These are phyloP conservation scores for Serilophus lunatus DNA, from an alignment of 2,113 vertebrate genomes.

Conservation along the genomic window DNA sequence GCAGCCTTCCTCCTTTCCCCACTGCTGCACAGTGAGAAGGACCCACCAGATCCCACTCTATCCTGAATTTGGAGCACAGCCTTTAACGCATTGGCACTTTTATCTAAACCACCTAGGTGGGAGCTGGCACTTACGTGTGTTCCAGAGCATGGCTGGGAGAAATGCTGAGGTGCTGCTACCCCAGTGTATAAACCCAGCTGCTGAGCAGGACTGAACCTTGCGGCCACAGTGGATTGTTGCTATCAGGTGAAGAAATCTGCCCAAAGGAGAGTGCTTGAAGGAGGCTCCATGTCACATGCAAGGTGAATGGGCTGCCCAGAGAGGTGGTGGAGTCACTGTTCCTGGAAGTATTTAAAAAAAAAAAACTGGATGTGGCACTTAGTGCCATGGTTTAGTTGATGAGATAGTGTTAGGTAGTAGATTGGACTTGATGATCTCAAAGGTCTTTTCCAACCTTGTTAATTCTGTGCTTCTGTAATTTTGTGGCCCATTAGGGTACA, in stretches of 20 bases:
- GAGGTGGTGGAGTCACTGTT: too few relatives aligned
- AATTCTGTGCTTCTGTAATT: too few relatives aligned
- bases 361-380: too few relatives aligned
- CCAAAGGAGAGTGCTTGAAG: not conserved
- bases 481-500: not conserved
- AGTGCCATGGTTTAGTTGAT: too few relatives aligned
- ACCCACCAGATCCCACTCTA: not conserved
- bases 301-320: too few relatives aligned
- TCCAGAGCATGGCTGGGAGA: not conserved
- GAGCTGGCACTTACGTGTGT: not conserved
- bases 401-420: too few relatives aligned
- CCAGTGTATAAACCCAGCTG: accelerated
- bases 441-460: too few relatives aligned
- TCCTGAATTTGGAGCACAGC: not conserved
- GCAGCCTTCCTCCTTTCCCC: not conserved
- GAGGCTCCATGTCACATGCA: not conserved
- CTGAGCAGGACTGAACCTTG: not conserved
- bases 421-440: too few relatives aligned
- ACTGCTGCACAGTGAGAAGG: not conserved
- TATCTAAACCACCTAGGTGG: not conserved
- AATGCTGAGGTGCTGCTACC: not conserved
- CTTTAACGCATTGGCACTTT: not conserved
- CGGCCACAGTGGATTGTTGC: accelerated
- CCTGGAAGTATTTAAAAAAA: too few relatives aligned
- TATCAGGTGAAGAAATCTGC: not conserved